Evolutionary conservation across 2,888 invertebrate genomes (phyloP), one percentile per base, ranked within the genome.

Genomic region (Lepidocyrtoides sp.): DNA sequence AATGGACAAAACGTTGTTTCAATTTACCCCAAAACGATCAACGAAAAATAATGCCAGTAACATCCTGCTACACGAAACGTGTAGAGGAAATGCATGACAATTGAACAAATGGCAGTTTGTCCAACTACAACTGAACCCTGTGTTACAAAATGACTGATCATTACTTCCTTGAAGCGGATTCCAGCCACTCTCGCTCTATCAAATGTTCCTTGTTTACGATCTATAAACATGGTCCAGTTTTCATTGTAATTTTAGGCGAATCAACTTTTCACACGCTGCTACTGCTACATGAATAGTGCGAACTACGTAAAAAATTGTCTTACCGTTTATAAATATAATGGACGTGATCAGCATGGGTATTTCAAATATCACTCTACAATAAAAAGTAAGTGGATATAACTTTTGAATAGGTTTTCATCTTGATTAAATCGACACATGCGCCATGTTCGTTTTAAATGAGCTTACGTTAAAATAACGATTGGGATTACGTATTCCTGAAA

Each of bases 101-200:
- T 23, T 0, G 66, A 79, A 7, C 63, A 63, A 23, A 90, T 85
- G 7, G 36, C 79, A 0, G 79, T 51, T 77, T 90, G 90, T 0
- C 79, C 90, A 29, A 90, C 54, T 2, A 90, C 69, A 12, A 90
- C 66, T 0, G 90, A 90, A 23, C 84, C 66, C 17, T 90, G 84
- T 0, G 85, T 85, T 14, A 90, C 2, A 17, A 90, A 54, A 20
- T 85, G 77, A 14, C 84, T 84, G 2, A 79, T 23, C 79, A 90
- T 84, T 2, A 90, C 77, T 69, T 90, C 90, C 20, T 85, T 90
- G 32, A 90, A 90, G 0, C 32, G 17, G 0, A 90, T 69, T 14
- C 90, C 90, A 20, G 90, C 90, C 14, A 90, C 85, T 2, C 84
- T n/a, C 12, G 79, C 66, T 83, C 90, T 75, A 32, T 90, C 90